A percentile compares a stretch with the other conserved stretches of the same genome.
Evolutionary conservation across 2,797 vertebrate genomes (phyloP).

Genomic region (Sebastolobus alascanus): DNA sequence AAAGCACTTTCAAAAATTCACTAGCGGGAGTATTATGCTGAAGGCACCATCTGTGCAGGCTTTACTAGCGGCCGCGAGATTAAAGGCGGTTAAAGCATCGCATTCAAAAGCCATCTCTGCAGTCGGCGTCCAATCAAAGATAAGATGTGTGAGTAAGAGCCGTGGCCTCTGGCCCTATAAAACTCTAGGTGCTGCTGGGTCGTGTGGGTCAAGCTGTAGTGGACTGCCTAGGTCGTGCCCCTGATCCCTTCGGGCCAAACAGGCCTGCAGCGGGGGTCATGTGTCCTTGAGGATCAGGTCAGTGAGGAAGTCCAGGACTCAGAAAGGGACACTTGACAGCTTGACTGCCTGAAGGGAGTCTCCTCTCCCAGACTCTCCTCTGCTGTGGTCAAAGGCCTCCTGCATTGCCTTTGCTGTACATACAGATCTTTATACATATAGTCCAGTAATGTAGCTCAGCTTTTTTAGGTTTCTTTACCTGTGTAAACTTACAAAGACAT

Average conservation of each 20-base stretch:
- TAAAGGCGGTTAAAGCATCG: constrained; percentile 75
- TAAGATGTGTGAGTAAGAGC: constrained; percentile 16
- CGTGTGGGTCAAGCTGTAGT: constrained; percentile 35
- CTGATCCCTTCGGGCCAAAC: constrained; percentile 32
- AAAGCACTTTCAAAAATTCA: constrained; percentile 78
- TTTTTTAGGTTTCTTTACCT: constrained; percentile 17
- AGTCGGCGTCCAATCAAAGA: constrained; percentile 52
- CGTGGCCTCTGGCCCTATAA: not conserved
- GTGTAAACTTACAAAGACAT: constrained; percentile 24
- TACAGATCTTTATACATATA: constrained; percentile 25
- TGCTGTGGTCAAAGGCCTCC: constrained; percentile 30
- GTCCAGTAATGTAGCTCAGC: constrained; percentile 14
- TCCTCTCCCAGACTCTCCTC: constrained; percentile 37
- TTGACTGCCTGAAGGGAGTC: constrained; percentile 68
- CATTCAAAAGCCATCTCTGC: constrained; percentile 57
- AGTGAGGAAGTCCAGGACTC: constrained; percentile 45
- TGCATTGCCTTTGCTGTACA: constrained; percentile 18
- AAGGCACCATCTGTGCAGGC: constrained; percentile 81
- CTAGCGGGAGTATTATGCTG: constrained; percentile 70
- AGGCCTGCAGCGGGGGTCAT: constrained; percentile 45
- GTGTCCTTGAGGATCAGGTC: constrained; percentile 64
- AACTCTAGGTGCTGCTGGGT: constrained; percentile 9
- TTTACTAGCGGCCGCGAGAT: constrained; percentile 74
- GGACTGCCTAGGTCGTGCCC: constrained; percentile 26
- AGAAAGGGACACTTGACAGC: constrained; percentile 68